Conservation (phyloP, 1,140 invertebrate genomes). For the Chionoecetes opilio region DNA sequence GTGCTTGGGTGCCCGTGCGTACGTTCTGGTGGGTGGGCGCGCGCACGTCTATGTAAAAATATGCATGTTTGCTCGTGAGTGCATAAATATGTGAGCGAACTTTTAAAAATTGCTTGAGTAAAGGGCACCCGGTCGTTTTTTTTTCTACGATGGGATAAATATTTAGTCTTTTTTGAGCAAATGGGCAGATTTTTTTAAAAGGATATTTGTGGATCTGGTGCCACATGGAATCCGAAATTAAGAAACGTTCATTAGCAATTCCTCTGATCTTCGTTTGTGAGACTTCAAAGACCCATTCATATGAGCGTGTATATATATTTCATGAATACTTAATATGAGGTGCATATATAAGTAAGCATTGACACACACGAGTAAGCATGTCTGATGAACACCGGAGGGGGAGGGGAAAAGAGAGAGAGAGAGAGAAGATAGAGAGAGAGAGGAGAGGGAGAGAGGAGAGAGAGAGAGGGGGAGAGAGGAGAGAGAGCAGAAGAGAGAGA, state of each 20-base stretch:
- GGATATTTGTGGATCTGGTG: conserved; percentile 45
- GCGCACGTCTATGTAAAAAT: conserved; percentile 49
- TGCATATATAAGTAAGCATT: conserved; percentile 46
- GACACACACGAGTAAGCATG: conserved; percentile 35
- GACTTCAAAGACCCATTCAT: conserved; percentile 53
- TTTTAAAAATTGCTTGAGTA: background rate
- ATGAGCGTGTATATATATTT: conserved; percentile 49
- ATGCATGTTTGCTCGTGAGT: conserved; percentile 43
- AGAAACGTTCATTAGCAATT: conserved; percentile 51
- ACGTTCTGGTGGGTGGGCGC: conserved; percentile 19
- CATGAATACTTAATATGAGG: conserved; percentile 50
- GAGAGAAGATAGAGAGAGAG: conserved; percentile 7
- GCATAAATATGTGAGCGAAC: conserved; percentile 43
- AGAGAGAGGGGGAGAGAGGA: conserved; percentile 11
- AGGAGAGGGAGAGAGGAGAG: background rate
- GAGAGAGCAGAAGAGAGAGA: background rate
- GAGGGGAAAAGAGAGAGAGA: conserved; percentile 31
- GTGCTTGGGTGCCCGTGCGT: conserved; percentile 24
- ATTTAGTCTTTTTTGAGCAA: conserved; percentile 30
- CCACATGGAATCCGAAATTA: conserved; percentile 56
- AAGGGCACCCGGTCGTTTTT: conserved; percentile 13
- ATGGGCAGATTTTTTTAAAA: conserved; percentile 31
- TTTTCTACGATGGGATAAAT: conserved; percentile 7
- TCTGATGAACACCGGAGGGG: conserved; percentile 17
- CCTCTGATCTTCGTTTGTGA: conserved; percentile 42